phyloP scores from a whole-genome alignment of 2,888 invertebrate species.

The Limnephilus rhombicus region DNA sequence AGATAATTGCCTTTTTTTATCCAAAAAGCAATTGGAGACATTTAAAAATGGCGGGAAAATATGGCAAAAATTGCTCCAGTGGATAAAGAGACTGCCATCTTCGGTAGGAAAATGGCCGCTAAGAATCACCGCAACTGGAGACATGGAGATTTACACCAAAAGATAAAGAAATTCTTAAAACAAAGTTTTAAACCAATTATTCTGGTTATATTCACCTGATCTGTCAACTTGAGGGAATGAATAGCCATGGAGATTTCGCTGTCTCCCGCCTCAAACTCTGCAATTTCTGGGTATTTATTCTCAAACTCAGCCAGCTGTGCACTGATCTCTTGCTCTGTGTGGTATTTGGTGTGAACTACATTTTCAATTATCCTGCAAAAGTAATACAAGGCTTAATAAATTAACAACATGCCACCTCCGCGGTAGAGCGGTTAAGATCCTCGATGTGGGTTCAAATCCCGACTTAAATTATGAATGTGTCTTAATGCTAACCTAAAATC shows the following conservation, averaged over 20 bases:
- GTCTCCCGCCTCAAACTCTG: slow-evolving; percentile 84
- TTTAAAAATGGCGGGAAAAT: too few relatives aligned
- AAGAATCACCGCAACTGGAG: too few relatives aligned
- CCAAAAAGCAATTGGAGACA: too few relatives aligned
- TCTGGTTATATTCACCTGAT: slow-evolving; percentile 76
- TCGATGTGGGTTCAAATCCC: neutral
- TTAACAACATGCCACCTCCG: neutral
- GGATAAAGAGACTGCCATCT: too few relatives aligned
- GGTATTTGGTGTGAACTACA: slow-evolving; percentile 82
- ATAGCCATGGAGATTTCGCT: slow-evolving; percentile 82
- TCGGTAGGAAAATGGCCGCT: too few relatives aligned
- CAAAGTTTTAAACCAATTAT: too few relatives aligned
- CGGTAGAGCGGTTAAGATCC: too few relatives aligned
- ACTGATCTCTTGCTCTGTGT: slow-evolving; percentile 82
- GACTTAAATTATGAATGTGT: too few relatives aligned
- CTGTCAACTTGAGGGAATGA: slow-evolving; percentile 85
- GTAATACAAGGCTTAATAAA: neutral
- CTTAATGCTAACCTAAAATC: slow-evolving; percentile 79
- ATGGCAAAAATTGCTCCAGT: too few relatives aligned
- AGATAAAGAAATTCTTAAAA: too few relatives aligned
- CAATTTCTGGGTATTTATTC: slow-evolving; percentile 81
- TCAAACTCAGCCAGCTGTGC: slow-evolving; percentile 83
- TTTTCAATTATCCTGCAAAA: slow-evolving; percentile 79
- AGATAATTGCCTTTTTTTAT: too few relatives aligned
- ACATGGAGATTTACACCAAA: too few relatives aligned